A percentile compares a stretch with the other conserved stretches of the same genome.
phyloP scores from a whole-genome alignment of 1,140 invertebrate genomes.

The Drosophila ercepeae region DNA sequence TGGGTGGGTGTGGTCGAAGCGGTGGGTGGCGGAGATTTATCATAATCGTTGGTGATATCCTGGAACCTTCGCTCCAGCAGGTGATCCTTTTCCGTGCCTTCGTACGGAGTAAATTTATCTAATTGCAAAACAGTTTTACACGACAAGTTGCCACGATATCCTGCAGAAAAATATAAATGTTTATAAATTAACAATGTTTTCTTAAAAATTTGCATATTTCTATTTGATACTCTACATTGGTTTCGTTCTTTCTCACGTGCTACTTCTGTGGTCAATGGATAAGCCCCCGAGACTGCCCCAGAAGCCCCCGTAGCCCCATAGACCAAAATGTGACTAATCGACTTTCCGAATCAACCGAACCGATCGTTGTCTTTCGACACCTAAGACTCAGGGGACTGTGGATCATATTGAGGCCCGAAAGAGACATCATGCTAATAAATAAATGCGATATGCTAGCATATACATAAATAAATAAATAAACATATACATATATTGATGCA shows the following conservation, averaged over 20 bases:
- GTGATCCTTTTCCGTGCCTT: constrained; percentile 69
- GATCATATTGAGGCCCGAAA: constrained; percentile 65
- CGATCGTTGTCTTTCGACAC: constrained; percentile 68
- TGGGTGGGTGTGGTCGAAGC: constrained; percentile 70
- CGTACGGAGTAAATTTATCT: constrained; percentile 75
- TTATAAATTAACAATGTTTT: background rate
- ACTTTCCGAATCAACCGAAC: constrained; percentile 51
- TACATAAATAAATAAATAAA: constrained; percentile 20
- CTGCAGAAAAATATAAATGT: constrained; percentile 21
- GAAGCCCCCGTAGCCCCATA: background rate
- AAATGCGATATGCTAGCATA: constrained; percentile 48
- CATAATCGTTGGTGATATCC: constrained; percentile 80
- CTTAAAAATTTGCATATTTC: constrained; percentile 1
- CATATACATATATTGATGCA: constrained; percentile 29
- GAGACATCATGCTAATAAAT: constrained; percentile 68
- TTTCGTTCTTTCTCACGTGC: constrained; percentile 62
- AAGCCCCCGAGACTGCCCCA: background rate
- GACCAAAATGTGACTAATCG: constrained; percentile 69
- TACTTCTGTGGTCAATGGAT: constrained; percentile 59
- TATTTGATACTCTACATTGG: background rate
- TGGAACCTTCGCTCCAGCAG: constrained; percentile 76
- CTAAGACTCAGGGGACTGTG: constrained; percentile 42
- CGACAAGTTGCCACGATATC: constrained; percentile 81
- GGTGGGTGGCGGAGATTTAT: constrained; percentile 77
- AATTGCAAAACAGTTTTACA: constrained; percentile 81